Conservation (phyloP, 2,113 vertebrate species). For the Pteronura brasiliensis region DNA sequence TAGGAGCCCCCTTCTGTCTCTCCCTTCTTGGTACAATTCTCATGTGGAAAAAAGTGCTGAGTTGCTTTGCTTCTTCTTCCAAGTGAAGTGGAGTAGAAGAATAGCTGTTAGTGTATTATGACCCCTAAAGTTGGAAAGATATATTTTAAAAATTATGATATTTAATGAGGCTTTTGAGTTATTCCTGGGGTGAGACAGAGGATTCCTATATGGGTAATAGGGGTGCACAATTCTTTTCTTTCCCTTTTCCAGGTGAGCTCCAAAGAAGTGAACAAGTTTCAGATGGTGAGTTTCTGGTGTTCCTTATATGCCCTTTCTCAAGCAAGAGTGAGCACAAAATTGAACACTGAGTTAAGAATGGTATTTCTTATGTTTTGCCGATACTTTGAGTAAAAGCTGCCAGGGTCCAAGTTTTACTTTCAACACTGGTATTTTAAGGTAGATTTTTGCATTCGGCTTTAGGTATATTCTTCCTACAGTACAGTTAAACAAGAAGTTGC, state of each 20-base stretch:
- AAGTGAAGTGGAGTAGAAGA: not conserved
- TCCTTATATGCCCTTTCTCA: not conserved
- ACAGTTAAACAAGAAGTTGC: not conserved
- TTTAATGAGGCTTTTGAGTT: conserved; percentile 1
- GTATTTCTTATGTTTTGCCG: not conserved
- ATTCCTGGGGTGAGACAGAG: not conserved
- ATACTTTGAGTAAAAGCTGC: not conserved
- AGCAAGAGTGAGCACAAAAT: not conserved
- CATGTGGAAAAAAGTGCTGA: not conserved
- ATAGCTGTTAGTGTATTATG: not conserved
- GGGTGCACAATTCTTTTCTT: not conserved
- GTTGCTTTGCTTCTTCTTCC: not conserved
- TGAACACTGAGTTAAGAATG: not conserved
- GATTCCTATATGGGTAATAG: not conserved
- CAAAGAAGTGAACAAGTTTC: conserved; percentile 99
- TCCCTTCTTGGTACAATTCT: not conserved
- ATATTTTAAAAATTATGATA: not conserved
- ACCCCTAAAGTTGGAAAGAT: not conserved
- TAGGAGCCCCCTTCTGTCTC: not conserved
- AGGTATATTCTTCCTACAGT: not conserved
- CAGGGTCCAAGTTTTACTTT: not conserved
- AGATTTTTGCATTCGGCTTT: conserved; percentile 30
- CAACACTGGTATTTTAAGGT: not conserved
- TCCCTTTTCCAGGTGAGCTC: conserved; percentile 90
- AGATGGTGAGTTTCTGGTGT: conserved; percentile 91